phyloP scores from a whole-genome alignment of 2,797 vertebrate genomes.

The Valencia hispanica region DNA sequence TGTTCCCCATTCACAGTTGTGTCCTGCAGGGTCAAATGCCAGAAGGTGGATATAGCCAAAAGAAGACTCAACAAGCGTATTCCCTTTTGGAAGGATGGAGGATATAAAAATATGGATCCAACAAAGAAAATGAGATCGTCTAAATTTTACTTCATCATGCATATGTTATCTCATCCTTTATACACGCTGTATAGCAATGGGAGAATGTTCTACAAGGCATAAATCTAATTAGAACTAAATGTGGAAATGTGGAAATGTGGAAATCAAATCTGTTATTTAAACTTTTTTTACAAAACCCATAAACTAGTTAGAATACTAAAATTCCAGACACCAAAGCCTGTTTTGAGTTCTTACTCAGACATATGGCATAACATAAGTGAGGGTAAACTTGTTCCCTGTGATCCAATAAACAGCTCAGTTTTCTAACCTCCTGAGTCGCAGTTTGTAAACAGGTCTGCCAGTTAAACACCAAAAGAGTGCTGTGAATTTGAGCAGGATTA shows the following conservation, averaged over 20 bases:
- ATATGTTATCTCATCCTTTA: neutral
- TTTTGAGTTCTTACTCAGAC: slow-evolving; percentile 17
- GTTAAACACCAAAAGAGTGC: slow-evolving; percentile 54
- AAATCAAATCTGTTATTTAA: neutral
- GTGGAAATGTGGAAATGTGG: neutral
- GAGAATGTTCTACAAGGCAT: neutral
- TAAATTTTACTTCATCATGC: neutral
- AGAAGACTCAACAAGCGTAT: neutral
- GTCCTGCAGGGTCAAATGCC: slow-evolving; percentile 1
- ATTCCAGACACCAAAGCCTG: neutral
- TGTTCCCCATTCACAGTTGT: neutral
- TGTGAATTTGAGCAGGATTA: slow-evolving; percentile 64
- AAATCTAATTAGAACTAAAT: neutral
- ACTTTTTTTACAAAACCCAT: neutral
- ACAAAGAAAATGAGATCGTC: neutral
- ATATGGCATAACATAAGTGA: slow-evolving; percentile 50
- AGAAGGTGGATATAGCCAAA: neutral
- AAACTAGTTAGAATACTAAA: neutral
- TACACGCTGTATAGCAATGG: neutral
- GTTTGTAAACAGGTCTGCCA: slow-evolving; percentile 61
- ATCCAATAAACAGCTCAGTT: slow-evolving; percentile 62
- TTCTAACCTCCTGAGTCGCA: slow-evolving; percentile 53
- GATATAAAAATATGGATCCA: neutral
- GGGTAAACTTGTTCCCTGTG: slow-evolving; percentile 49
- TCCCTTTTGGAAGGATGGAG: neutral